phyloP scores from a whole-genome alignment of 2,888 invertebrate species.

The Cephus pygmeus region DNA sequence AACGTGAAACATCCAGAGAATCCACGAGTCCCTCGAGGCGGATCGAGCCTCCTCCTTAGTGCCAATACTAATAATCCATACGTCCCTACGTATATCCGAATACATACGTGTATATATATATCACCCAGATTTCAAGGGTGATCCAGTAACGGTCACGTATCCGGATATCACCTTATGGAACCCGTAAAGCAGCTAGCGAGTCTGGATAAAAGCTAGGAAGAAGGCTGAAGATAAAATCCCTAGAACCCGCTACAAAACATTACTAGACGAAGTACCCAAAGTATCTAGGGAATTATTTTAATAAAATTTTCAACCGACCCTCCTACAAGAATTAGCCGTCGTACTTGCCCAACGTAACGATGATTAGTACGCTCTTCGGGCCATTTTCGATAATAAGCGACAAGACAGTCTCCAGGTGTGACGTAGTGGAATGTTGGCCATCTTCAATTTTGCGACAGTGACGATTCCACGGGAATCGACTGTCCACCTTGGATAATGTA shows the following conservation, averaged over 20 bases:
- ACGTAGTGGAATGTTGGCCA: conserved; percentile 41
- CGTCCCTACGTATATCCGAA: conserved; percentile 5
- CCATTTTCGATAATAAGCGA: too few relatives aligned
- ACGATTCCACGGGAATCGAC: conserved; percentile 68
- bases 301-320: too few relatives aligned
- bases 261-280: too few relatives aligned
- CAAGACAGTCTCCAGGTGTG: too few relatives aligned
- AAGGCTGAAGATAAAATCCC: too few relatives aligned
- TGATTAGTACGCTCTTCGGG: too few relatives aligned
- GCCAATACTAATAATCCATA: conserved; percentile 58
- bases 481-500: conserved; percentile 35
- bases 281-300: too few relatives aligned
- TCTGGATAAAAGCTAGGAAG: too few relatives aligned
- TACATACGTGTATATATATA: conserved; percentile 10
- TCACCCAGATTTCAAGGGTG: conserved; percentile 49
- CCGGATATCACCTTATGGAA: conserved; percentile 47
- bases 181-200: conserved; percentile 37
- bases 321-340: too few relatives aligned
- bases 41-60: conserved; percentile 44
- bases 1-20: conserved; percentile 30
- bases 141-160: conserved; percentile 55
- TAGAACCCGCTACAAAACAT: too few relatives aligned
- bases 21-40: conserved; percentile 47
- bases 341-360: too few relatives aligned
- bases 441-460: conserved; percentile 65